Conservation (phyloP, 2,888 invertebrate species). For the Phaonia tiefii region DNA sequence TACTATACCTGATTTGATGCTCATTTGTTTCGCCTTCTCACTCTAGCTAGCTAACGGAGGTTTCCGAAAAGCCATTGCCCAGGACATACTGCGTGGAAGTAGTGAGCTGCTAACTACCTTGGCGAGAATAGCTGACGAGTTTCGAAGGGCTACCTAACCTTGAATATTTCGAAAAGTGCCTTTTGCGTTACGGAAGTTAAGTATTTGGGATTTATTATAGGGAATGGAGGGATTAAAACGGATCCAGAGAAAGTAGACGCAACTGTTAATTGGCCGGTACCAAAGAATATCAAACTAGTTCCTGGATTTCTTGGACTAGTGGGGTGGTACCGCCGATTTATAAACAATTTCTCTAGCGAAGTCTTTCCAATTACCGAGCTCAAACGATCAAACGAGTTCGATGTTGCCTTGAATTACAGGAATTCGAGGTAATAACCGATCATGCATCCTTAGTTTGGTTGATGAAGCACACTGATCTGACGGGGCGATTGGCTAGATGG, state of each 20-base stretch:
- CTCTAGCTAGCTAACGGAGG: too few species aligned
- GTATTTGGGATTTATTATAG: conserved; percentile 7
- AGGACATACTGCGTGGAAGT: too few species aligned
- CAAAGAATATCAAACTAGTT: conserved; percentile 36
- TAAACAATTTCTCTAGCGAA: background rate
- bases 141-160: conserved; percentile 60
- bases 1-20: too few species aligned
- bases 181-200: background rate
- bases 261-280: background rate
- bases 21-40: too few species aligned
- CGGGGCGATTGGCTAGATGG: conserved; percentile 69
- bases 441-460: conserved; percentile 70
- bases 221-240: conserved; percentile 38
- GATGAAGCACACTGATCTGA: conserved; percentile 68
- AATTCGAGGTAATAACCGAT: conserved; percentile 66
- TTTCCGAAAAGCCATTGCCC: too few species aligned
- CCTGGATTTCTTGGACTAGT: conserved; percentile 63
- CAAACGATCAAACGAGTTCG: too few species aligned
- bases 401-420: conserved; percentile 18
- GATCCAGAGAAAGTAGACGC: conserved; percentile 1
- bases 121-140: background rate
- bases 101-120: too few species aligned
- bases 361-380: conserved; percentile 29
- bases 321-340: conserved; percentile 26
- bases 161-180: background rate